Conservation (phyloP, 1,140 invertebrate genomes). For the Druon quercuslanigerum region DNA sequence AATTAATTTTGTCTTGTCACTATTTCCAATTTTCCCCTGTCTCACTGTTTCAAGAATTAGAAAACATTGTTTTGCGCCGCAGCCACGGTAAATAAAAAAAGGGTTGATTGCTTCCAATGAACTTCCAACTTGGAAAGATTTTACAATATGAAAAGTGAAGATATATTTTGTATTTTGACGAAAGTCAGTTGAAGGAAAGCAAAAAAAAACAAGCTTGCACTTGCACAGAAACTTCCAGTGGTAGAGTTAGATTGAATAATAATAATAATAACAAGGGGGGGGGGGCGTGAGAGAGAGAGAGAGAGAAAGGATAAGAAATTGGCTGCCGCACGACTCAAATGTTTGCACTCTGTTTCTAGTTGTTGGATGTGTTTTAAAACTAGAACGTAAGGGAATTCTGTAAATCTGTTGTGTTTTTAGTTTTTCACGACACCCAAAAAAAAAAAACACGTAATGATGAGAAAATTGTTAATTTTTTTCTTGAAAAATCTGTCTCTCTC, state of each 20-base stretch:
- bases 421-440: conserved; percentile 24
- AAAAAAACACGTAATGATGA: too few species aligned
- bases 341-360: conserved; percentile 53
- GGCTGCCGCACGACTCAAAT: conserved; percentile 57
- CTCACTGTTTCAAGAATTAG: conserved; percentile 45
- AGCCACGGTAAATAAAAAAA: conserved; percentile 26
- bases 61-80: conserved; percentile 49
- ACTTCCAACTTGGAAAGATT: neutral
- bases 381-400: conserved; percentile 53
- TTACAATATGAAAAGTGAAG: neutral
- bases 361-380: conserved; percentile 59
- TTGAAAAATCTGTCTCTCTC: conserved; percentile 1
- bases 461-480: neutral
- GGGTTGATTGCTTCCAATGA: neutral
- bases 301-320: conserved; percentile 11
- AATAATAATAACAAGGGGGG: neutral
- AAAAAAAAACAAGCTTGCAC: neutral
- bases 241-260: neutral
- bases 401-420: conserved; percentile 54
- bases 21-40: conserved; percentile 38
- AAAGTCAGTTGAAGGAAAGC: neutral
- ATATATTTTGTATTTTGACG: neutral
- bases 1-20: neutral
- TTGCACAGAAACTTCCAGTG: neutral
- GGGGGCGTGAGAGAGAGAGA: conserved; percentile 3